phyloP scores from a whole-genome alignment of 2,888 invertebrate species.

The Encarsia formosa region DNA sequence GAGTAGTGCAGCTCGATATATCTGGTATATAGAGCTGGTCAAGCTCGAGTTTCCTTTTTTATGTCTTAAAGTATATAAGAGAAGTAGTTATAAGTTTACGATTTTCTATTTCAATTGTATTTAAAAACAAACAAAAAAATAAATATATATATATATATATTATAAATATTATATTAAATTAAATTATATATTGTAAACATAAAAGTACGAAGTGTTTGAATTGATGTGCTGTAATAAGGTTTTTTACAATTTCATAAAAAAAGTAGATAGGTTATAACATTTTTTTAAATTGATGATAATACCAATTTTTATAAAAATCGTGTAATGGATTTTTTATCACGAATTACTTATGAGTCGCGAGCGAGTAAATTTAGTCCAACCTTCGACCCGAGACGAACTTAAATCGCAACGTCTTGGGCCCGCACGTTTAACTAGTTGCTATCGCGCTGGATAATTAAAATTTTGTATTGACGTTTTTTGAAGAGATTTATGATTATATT shows the following conservation, averaged over 20 bases:
- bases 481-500: slow-evolving; percentile 36
- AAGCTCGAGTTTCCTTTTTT: slow-evolving; percentile 22
- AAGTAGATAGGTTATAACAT: slow-evolving; percentile 35
- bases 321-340: slow-evolving; percentile 39
- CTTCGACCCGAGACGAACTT: too few relatives aligned
- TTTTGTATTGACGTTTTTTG: slow-evolving; percentile 44
- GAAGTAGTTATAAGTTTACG: slow-evolving; percentile 29
- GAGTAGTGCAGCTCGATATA: slow-evolving; percentile 27
- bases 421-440: too few relatives aligned
- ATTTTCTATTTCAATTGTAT: slow-evolving; percentile 27
- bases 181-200: too few relatives aligned
- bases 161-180: too few relatives aligned
- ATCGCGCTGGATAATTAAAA: slow-evolving; percentile 26
- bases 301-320: slow-evolving; percentile 24
- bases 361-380: too few relatives aligned
- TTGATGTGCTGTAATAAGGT: slow-evolving; percentile 25
- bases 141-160: slow-evolving; percentile 1
- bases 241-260: slow-evolving; percentile 22
- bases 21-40: slow-evolving; percentile 28
- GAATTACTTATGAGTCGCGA: too few relatives aligned
- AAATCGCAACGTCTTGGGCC: too few relatives aligned
- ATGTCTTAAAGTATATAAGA: slow-evolving; percentile 24
- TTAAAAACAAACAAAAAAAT: slow-evolving; percentile 8
- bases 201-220: slow-evolving; percentile 23
- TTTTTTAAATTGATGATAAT: slow-evolving; percentile 24